These are phyloP conservation scores for Phortica variegata DNA, from an alignment of 1,140 invertebrate genomes.

Conservation along the genomic window DNA sequence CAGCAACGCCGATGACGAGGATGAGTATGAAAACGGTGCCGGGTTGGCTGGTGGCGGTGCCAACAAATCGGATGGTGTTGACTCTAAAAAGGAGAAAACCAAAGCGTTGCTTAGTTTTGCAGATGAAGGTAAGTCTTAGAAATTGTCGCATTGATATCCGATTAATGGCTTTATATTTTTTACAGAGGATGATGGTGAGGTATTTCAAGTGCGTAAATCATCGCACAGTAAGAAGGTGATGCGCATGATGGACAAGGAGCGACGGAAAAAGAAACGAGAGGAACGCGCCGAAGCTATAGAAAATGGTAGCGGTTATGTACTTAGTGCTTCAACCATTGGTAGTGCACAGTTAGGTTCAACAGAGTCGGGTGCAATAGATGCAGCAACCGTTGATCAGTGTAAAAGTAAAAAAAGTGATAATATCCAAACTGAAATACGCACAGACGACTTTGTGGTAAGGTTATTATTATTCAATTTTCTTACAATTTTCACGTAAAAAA, in stretches of 20 bases:
- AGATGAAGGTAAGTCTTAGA: constrained; percentile 67
- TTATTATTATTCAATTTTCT: constrained; percentile 57
- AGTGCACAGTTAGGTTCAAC: constrained; percentile 40
- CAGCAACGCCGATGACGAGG: constrained; percentile 67
- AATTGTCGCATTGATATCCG: neutral
- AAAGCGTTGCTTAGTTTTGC: constrained; percentile 79
- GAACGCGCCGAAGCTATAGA: constrained; percentile 20
- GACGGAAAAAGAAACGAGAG: constrained; percentile 68
- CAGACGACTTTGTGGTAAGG: constrained; percentile 59
- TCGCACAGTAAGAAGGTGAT: constrained; percentile 88
- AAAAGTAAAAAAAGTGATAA: constrained; percentile 58
- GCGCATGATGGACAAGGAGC: constrained; percentile 81
- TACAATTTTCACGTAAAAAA: constrained; percentile 27
- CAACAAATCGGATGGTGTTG: constrained; percentile 17
- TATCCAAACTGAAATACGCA: constrained; percentile 58
- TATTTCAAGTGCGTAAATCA: constrained; percentile 94
- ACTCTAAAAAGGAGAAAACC: constrained; percentile 48
- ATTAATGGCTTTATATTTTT: constrained; percentile 6
- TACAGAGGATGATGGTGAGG: constrained; percentile 81
- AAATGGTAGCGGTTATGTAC: constrained; percentile 6
- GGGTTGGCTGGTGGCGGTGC: constrained; percentile 32
- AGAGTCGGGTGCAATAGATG: constrained; percentile 17
- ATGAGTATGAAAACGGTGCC: constrained; percentile 65
- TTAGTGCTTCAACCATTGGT: constrained; percentile 27
- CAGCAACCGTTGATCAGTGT: constrained; percentile 27